Conservation (phyloP, 2,888 invertebrate species). For the Ptychoptera albimana region DNA sequence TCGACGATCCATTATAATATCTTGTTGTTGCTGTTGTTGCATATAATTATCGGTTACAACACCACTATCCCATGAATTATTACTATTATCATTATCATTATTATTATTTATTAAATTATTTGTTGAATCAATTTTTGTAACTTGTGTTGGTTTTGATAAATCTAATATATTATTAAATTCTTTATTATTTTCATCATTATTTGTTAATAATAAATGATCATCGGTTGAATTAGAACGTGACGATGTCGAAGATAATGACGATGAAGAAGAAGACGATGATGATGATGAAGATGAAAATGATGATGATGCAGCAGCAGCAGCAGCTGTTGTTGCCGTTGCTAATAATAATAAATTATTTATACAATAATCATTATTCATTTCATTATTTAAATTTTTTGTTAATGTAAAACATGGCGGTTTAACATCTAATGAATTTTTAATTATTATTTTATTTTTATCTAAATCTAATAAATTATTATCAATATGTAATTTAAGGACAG, state of each 20-base stretch:
- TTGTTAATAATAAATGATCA: not conserved
- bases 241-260: too few relatives aligned
- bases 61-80: constrained; percentile 31
- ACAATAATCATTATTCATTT: too few relatives aligned
- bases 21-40: constrained; percentile 7
- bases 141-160: constrained; percentile 4
- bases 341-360: too few relatives aligned
- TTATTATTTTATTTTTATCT: constrained; percentile 17
- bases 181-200: constrained; percentile 1
- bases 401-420: constrained; percentile 21
- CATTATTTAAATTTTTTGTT: not conserved
- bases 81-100: constrained; percentile 28
- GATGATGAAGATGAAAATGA: too few relatives aligned
- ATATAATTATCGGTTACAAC: constrained; percentile 21
- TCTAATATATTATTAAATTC: not conserved
- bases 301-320: too few relatives aligned
- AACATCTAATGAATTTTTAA: constrained; percentile 25
- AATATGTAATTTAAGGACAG: constrained; percentile 27
- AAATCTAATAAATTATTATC: constrained; percentile 18
- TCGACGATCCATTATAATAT: constrained; percentile 13
- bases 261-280: too few relatives aligned
- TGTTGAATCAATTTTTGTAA: constrained; percentile 5
- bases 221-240: not conserved
- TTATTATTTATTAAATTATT: constrained; percentile 22
- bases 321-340: too few relatives aligned